phyloP scores from a whole-genome alignment of 1,140 invertebrate genomes.

The Stenopsyche tienmushanensis region DNA sequence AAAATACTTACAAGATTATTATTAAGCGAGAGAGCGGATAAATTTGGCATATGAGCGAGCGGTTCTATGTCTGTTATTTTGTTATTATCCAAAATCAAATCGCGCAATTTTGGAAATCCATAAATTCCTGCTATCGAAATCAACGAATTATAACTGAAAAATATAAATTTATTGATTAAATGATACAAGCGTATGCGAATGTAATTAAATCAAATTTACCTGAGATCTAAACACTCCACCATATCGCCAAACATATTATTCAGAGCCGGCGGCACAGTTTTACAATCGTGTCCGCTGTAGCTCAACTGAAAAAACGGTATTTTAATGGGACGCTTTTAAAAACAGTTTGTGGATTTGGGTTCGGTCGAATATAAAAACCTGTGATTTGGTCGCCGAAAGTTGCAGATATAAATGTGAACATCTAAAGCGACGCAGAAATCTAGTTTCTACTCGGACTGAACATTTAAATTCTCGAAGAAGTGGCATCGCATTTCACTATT shows the following conservation, averaged over 20 bases:
- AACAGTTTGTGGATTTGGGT: too few relatives aligned
- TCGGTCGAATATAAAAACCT: slow-evolving; percentile 30
- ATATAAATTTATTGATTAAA: slow-evolving; percentile 13
- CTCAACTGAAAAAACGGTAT: slow-evolving; percentile 56
- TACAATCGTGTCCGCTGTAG: slow-evolving; percentile 64
- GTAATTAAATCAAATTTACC: slow-evolving; percentile 47
- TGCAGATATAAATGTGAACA: slow-evolving; percentile 33
- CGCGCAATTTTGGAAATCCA: slow-evolving; percentile 69
- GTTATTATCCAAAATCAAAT: slow-evolving; percentile 87
- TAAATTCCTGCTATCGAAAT: slow-evolving; percentile 69
- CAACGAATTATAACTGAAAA: slow-evolving; percentile 63
- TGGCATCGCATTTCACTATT: too few relatives aligned
- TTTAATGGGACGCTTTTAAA: too few relatives aligned
- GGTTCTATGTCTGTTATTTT: slow-evolving; percentile 65
- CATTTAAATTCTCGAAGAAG: slow-evolving; percentile 26
- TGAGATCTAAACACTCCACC: slow-evolving; percentile 64
- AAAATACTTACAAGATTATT: slow-evolving; percentile 78
- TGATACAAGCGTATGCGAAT: background rate
- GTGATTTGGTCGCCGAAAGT: slow-evolving; percentile 12
- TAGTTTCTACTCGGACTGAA: slow-evolving; percentile 32
- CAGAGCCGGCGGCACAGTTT: slow-evolving; percentile 60
- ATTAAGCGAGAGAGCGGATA: slow-evolving; percentile 81
- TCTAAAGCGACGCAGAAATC: slow-evolving; percentile 23
- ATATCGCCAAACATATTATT: slow-evolving; percentile 61
- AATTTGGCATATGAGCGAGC: slow-evolving; percentile 63